Conservation (phyloP, 2,797 vertebrate species). For the Catamblyrhynchus diadema region DNA sequence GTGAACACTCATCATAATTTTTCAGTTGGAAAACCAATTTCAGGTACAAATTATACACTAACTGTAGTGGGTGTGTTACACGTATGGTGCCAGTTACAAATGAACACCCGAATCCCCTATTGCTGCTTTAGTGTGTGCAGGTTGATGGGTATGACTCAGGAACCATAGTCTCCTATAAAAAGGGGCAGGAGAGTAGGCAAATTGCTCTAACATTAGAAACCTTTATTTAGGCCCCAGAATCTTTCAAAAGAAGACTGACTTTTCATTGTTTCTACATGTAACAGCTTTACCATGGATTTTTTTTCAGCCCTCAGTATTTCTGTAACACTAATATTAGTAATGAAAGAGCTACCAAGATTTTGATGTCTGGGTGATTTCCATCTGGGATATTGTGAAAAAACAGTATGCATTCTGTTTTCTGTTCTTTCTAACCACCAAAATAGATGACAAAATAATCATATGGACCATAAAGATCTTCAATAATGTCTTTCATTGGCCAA, state of each 20-base stretch:
- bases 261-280: neutral
- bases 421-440: neutral
- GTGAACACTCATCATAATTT: neutral
- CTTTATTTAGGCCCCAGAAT: neutral
- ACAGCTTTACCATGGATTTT: neutral
- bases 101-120: neutral
- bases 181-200: neutral
- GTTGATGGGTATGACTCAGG: neutral
- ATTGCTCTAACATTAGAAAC: neutral
- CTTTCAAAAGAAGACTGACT: neutral
- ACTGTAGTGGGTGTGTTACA: neutral
- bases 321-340: neutral
- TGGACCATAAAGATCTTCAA: neutral
- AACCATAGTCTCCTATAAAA: neutral
- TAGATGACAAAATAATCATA: neutral
- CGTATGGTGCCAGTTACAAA: neutral
- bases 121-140: neutral
- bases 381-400: neutral
- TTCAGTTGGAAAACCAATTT: neutral
- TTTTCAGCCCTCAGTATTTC: neutral
- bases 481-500: neutral
- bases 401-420: neutral
- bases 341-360: neutral
- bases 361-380: neutral
- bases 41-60: neutral